Percentiles rank a stretch among this genome's conserved stretches.
Evolutionary conservation across 2,888 invertebrate species (phyloP).

Genomic region (Limnephilus marmoratus): DNA sequence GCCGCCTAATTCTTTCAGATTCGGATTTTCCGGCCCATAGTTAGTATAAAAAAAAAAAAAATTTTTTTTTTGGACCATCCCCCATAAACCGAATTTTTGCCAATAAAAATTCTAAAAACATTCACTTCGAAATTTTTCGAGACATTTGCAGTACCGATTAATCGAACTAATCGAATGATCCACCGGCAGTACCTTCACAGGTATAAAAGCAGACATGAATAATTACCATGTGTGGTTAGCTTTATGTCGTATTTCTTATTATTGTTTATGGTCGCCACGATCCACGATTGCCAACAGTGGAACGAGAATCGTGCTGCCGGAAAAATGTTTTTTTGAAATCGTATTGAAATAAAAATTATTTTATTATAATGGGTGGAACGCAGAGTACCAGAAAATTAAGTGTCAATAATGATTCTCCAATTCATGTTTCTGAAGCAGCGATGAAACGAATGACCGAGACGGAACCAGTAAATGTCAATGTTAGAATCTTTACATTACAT

Average conservation of each 20-base stretch:
- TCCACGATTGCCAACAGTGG: constrained; percentile 14
- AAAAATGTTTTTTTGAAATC: constrained; percentile 47
- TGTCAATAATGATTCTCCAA: constrained; percentile 59
- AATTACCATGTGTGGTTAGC: not conserved
- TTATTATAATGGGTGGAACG: constrained; percentile 55
- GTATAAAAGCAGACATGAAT: not conserved
- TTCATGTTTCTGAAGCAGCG: constrained; percentile 61
- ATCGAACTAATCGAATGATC: too few species aligned
- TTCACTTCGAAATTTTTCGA: too few species aligned
- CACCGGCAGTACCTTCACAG: too few species aligned
- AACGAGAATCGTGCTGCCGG: constrained; percentile 22
- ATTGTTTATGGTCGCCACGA: not conserved
- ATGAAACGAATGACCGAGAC: constrained; percentile 58
- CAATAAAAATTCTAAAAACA: too few species aligned
- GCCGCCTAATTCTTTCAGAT: too few species aligned
- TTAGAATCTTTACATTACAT: constrained; percentile 61
- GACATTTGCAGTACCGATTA: too few species aligned
- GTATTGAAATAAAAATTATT: constrained; percentile 8
- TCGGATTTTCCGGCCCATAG: too few species aligned
- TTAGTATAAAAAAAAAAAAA: too few species aligned
- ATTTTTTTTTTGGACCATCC: too few species aligned
- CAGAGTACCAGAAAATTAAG: constrained; percentile 60
- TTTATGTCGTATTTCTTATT: not conserved
- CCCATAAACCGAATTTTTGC: too few species aligned
- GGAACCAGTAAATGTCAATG: constrained; percentile 55